Evolutionary conservation across 2,888 invertebrate species (phyloP).

Genomic region (Biston betularia): DNA sequence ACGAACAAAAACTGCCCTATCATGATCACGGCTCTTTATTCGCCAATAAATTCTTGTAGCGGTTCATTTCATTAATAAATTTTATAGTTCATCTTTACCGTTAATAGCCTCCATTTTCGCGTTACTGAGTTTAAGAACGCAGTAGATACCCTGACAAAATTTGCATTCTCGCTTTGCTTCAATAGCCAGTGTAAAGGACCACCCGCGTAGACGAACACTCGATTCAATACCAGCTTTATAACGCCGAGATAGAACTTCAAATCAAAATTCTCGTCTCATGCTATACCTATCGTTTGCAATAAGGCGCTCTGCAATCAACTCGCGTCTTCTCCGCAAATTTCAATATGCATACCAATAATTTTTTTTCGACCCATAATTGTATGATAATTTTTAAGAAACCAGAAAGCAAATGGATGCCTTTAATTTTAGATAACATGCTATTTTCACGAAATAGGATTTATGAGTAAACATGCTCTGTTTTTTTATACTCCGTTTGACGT

Average conservation of each 20-base stretch:
- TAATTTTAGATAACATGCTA: no score
- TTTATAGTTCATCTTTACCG: conserved; percentile 57
- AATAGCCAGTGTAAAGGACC: conserved; percentile 77
- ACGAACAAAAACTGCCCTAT: conserved; percentile 52
- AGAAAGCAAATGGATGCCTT: conserved; percentile 50
- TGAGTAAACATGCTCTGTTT: conserved; percentile 47
- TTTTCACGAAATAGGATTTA: conserved; percentile 51
- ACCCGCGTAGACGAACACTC: conserved; percentile 76
- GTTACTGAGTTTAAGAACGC: conserved; percentile 67
- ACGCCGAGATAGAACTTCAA: conserved; percentile 67
- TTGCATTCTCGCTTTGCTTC: conserved; percentile 82
- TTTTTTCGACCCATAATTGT: conserved; percentile 50
- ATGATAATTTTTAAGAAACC: conserved; percentile 59
- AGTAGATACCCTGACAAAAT: conserved; percentile 76
- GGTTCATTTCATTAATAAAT: conserved; percentile 49
- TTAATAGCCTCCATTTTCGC: conserved; percentile 62
- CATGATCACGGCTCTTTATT: conserved; percentile 49
- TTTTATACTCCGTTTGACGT: conserved; percentile 69
- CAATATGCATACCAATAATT: conserved; percentile 66
- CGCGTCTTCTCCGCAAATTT: conserved; percentile 68
- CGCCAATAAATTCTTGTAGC: conserved; percentile 44
- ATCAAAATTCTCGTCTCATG: conserved; percentile 56
- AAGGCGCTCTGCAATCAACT: conserved; percentile 73
- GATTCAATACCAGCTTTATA: conserved; percentile 79
- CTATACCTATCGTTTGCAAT: conserved; percentile 69